Conservation (phyloP, 2,888 invertebrate genomes). For the Stenchaetothrips biformis region DNA sequence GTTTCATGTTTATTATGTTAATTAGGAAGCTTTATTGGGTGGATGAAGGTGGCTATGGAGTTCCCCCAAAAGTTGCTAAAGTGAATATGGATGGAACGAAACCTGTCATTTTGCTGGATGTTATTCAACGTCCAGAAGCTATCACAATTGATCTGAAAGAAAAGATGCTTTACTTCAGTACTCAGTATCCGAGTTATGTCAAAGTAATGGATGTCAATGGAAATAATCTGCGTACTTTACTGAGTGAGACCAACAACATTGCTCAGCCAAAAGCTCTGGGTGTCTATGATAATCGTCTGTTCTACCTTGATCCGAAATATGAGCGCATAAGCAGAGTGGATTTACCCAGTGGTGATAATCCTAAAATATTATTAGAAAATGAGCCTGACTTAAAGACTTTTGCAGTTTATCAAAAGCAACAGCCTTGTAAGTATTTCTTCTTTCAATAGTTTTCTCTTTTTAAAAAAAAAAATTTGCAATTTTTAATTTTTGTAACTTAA, state of each 20-base stretch:
- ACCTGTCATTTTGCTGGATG: constrained; percentile 61
- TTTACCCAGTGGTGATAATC: constrained; percentile 71
- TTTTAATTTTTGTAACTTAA: constrained; percentile 27
- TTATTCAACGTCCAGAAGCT: constrained; percentile 71
- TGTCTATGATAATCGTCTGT: constrained; percentile 74
- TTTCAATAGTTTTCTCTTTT: not conserved
- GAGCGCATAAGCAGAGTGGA: constrained; percentile 85
- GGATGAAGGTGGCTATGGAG: constrained; percentile 87
- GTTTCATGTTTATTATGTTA: constrained; percentile 31
- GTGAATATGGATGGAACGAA: constrained; percentile 92
- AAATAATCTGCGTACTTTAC: constrained; percentile 59
- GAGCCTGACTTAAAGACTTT: constrained; percentile 83
- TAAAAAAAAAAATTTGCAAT: not conserved
- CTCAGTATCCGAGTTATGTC: constrained; percentile 63
- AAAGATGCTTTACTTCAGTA: constrained; percentile 83
- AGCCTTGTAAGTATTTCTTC: constrained; percentile 50
- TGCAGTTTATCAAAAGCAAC: constrained; percentile 65
- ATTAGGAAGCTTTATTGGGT: constrained; percentile 86
- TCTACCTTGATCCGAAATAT: constrained; percentile 81
- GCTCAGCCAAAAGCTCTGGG: constrained; percentile 75
- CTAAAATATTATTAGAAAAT: constrained; percentile 71
- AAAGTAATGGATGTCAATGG: constrained; percentile 68
- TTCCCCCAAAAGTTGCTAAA: constrained; percentile 81
- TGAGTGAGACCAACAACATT: constrained; percentile 64
- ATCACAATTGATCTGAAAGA: constrained; percentile 78